These are phyloP conservation scores for Phyto melanocephala DNA, from an alignment of 2,888 invertebrate genomes.

Conservation along the genomic window DNA sequence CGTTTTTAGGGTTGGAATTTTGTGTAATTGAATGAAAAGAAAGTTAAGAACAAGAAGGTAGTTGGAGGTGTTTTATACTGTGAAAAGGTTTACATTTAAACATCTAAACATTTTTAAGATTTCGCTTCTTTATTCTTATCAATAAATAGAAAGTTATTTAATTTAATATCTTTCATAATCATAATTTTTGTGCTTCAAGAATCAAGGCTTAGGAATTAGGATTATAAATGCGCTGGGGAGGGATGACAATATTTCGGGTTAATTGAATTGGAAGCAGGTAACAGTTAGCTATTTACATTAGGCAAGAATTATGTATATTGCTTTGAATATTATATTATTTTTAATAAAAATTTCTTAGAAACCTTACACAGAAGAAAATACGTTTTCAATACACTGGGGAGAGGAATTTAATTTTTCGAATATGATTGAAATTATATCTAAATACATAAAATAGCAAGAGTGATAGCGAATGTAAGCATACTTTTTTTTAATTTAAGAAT, in stretches of 20 bases:
- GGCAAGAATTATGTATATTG: neutral
- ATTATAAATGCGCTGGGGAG: neutral
- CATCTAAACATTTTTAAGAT: constrained; percentile 25
- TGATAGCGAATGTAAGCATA: too few relatives aligned
- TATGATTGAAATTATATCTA: too few relatives aligned
- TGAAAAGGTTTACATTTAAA: constrained; percentile 3
- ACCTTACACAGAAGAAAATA: too few relatives aligned
- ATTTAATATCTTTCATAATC: constrained; percentile 20
- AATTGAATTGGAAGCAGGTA: constrained; percentile 34
- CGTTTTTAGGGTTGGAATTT: neutral
- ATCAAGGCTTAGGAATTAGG: neutral
- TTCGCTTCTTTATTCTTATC: constrained; percentile 8
- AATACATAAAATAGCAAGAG: too few relatives aligned
- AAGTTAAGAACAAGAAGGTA: constrained; percentile 31
- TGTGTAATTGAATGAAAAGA: constrained; percentile 36
- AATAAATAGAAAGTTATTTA: constrained; percentile 16
- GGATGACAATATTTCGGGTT: neutral
- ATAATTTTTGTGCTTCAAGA: neutral
- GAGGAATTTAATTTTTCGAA: too few relatives aligned
- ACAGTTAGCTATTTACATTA: neutral
- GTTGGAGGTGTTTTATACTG: neutral
- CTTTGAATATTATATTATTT: neutral
- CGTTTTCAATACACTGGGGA: too few relatives aligned
- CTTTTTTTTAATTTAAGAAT: too few relatives aligned
- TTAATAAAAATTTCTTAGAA: neutral